phyloP scores from a whole-genome alignment of 2,797 vertebrate species.

The Chromis chromis region DNA sequence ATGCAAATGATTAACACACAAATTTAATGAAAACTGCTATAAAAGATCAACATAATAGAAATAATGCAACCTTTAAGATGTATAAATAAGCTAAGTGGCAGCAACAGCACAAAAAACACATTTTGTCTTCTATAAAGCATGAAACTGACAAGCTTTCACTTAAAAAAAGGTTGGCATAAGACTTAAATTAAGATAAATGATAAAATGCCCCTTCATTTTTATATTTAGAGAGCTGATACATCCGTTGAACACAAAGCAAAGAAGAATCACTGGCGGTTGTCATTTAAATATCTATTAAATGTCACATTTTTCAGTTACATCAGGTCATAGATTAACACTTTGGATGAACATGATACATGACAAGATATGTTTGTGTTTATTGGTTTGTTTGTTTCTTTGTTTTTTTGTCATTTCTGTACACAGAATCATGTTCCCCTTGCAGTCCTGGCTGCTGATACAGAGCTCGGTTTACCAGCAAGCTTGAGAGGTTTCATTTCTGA shows the following conservation, averaged over 20 bases:
- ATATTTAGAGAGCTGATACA: neutral
- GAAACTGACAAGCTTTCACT: neutral
- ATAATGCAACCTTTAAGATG: neutral
- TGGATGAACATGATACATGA: neutral
- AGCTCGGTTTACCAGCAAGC: neutral
- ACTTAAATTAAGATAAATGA: neutral
- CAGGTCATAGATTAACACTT: neutral
- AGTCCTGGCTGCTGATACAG: neutral
- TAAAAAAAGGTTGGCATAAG: neutral
- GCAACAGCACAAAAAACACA: neutral
- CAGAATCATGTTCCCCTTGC: neutral
- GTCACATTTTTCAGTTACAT: neutral
- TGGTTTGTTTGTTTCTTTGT: too few relatives aligned
- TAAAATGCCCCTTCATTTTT: neutral
- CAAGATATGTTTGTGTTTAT: neutral
- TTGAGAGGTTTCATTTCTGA: neutral
- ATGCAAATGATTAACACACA: neutral
- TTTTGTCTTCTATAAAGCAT: neutral
- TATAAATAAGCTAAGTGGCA: neutral
- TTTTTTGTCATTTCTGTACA: neutral
- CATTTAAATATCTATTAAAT: neutral
- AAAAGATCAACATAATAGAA: slow-evolving; percentile 5
- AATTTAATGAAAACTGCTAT: neutral
- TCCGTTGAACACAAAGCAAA: neutral
- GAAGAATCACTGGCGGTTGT: neutral